Evolutionary conservation across 2,797 vertebrate genomes (phyloP), one percentile per base, ranked within the genome.

Genomic region (Columba guinea): DNA sequence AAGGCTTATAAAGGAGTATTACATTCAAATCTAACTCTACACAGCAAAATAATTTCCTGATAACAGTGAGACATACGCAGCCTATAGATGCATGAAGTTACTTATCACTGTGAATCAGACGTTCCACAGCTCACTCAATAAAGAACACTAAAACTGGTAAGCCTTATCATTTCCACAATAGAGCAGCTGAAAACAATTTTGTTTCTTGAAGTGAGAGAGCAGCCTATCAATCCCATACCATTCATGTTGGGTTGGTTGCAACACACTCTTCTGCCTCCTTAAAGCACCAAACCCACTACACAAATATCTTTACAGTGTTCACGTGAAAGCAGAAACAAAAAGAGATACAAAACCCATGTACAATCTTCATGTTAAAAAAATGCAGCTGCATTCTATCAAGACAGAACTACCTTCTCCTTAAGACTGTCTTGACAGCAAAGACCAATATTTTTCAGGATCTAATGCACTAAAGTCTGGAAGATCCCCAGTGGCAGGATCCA

Each of bases 271-370:
- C 49, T 7, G 1, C 48, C 64, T 49, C 39, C 30, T 30, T 34
- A 20, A 27, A 41, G 34, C 3, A 0, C 35, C 35, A 32, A 79
- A 34, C 28, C 7, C 60, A 10, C n/a, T 10, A 26, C 1, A 1
- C 30, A 23, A 7, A 32, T 52, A 30, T 13, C 52, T 59, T 18
- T 7, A 4, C 17, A 17, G 35, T 14, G 39, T 41, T 30, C 32
- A 13, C 1, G 1, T 17, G 48, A 62, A 26, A 83, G 60, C 39
- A 28, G 53, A n/a, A 74, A 28, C 1, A 22, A 21, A 81, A 3
- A 6, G 80, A 85, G 51, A 65, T 4, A 2, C 34, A 59, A 48
- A 41, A 69, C 7, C 15, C 37, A 14, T 3, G 3, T 9, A 20
- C 32, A 44, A 26, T 8, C 51, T 53, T 41, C 37, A 41, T 5